A percentile compares a stretch with the other conserved stretches of the same genome.
Evolutionary conservation across 2,113 vertebrate genomes (phyloP).

Genomic region (Rhinogobius similis): DNA sequence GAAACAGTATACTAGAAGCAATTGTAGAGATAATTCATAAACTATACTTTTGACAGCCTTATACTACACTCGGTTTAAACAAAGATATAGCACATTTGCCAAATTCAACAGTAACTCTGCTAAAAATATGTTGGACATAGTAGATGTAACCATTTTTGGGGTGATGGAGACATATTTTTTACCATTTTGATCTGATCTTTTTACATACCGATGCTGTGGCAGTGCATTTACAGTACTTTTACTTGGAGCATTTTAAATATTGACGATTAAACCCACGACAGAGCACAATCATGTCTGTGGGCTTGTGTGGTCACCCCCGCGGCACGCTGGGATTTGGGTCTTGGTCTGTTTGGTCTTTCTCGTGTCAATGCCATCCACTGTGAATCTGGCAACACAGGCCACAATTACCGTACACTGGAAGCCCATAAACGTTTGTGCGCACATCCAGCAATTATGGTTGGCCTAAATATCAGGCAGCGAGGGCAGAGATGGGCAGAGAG

Average conservation of each 20-base stretch:
- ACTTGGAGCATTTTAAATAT: neutral
- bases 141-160: too few relatives aligned
- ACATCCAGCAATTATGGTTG: conserved; percentile 73
- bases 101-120: too few relatives aligned
- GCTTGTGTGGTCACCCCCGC: conserved; percentile 35
- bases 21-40: too few relatives aligned
- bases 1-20: too few relatives aligned
- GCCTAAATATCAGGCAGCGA: conserved; percentile 62
- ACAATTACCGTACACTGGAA: conserved; percentile 61
- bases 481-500: conserved; percentile 40
- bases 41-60: too few relatives aligned
- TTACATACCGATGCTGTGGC: too few relatives aligned
- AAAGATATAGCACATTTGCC: too few relatives aligned
- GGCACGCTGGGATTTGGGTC: conserved; percentile 35
- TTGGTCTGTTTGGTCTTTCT: conserved; percentile 34
- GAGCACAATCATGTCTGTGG: conserved; percentile 43
- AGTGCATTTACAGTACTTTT: too few relatives aligned
- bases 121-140: too few relatives aligned
- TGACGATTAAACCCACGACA: conserved; percentile 12
- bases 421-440: conserved; percentile 63
- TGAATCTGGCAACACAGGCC: conserved; percentile 58
- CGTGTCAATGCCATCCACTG: conserved; percentile 56
- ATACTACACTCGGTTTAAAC: too few relatives aligned
- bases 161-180: too few relatives aligned
- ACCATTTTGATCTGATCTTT: too few relatives aligned